Evolutionary conservation across 2,113 vertebrate species (phyloP).

Genomic region (Hemibagrus wyckioides): DNA sequence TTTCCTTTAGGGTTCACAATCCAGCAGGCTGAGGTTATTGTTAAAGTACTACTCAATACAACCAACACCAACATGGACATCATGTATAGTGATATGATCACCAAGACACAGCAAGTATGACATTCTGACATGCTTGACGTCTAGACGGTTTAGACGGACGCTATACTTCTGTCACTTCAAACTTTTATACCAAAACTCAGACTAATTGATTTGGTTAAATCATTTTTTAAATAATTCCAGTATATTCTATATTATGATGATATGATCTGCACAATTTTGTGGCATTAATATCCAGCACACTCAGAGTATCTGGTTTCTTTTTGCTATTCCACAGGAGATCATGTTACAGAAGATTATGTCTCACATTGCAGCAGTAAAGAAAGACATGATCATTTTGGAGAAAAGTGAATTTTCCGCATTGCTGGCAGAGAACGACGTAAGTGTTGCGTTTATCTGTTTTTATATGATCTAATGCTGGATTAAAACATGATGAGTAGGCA

Average conservation of each 20-base stretch:
- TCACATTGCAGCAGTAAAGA: slow-evolving; percentile 87
- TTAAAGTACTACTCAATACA: slow-evolving; percentile 82
- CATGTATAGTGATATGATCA: slow-evolving; percentile 90
- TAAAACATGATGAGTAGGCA: not conserved
- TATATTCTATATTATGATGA: not conserved
- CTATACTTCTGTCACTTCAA: not conserved
- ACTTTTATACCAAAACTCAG: not conserved
- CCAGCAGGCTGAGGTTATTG: slow-evolving; percentile 85
- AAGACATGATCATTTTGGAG: slow-evolving; percentile 98
- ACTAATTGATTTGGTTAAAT: not conserved
- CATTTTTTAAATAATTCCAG: not conserved
- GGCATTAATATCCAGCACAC: not conserved
- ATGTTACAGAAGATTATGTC: slow-evolving; percentile 94
- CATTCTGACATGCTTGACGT: not conserved
- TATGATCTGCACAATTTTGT: too few species aligned
- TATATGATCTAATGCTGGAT: not conserved
- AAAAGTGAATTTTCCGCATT: slow-evolving; percentile 95
- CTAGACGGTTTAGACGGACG: not conserved
- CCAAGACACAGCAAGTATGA: slow-evolving; percentile 91
- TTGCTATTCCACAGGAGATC: slow-evolving; percentile 81
- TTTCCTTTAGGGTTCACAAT: slow-evolving; percentile 79
- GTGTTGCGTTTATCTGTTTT: not conserved
- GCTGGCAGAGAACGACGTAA: slow-evolving; percentile 91
- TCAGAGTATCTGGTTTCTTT: not conserved
- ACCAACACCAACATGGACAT: slow-evolving; percentile 84